Conservation (phyloP, 2,888 invertebrate species). For the Ypsolopha sequella region DNA sequence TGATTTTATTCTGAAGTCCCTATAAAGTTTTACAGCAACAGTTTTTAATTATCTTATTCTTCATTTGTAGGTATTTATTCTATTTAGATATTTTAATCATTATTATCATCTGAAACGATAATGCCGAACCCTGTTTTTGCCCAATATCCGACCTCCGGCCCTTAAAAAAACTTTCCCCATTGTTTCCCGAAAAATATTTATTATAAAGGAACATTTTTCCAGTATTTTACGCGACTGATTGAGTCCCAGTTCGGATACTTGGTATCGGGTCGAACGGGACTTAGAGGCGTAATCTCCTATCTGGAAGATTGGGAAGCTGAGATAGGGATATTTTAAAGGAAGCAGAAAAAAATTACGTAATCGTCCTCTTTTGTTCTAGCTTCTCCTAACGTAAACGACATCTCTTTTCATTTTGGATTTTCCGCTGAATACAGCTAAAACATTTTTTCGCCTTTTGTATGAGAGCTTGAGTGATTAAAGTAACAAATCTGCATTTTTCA, state of each 20-base stretch:
- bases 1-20: too few relatives aligned
- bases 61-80: too few relatives aligned
- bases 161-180: neutral
- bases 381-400: neutral
- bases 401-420: neutral
- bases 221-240: slow-evolving; percentile 33
- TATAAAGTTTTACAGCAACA: too few relatives aligned
- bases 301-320: slow-evolving; percentile 17
- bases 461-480: too few relatives aligned
- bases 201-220: slow-evolving; percentile 27
- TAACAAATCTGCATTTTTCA: too few relatives aligned
- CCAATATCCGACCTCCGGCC: too few relatives aligned
- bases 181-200: slow-evolving; percentile 9
- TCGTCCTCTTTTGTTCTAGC: slow-evolving; percentile 1
- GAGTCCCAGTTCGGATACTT: slow-evolving; percentile 26
- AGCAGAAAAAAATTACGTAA: slow-evolving; percentile 1
- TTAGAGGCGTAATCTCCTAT: slow-evolving; percentile 17
- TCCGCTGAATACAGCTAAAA: neutral
- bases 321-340: neutral
- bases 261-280: slow-evolving; percentile 22
- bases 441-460: too few relatives aligned
- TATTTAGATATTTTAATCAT: too few relatives aligned
- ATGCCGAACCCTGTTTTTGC: too few relatives aligned
- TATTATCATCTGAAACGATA: too few relatives aligned
- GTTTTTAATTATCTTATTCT: too few relatives aligned